These are phyloP conservation scores for Pollenia griseotomentosa DNA, from an alignment of 2,888 invertebrate species.

Conservation along the genomic window DNA sequence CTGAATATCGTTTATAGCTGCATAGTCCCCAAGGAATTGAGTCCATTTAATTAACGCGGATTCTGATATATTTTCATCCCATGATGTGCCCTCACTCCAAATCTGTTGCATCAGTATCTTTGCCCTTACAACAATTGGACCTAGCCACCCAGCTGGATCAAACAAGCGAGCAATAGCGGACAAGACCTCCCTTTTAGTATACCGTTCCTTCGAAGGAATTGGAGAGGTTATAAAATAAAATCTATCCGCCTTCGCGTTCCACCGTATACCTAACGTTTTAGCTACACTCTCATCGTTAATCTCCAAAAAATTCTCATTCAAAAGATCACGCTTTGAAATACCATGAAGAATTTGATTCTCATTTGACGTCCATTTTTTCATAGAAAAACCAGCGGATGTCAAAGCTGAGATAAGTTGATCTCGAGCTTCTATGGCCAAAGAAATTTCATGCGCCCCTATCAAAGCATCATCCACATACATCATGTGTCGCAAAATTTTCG, in stretches of 20 bases:
- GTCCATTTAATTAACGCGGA: neutral
- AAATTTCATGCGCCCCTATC: constrained; percentile 56
- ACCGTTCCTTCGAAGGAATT: neutral
- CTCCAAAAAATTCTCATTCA: constrained; percentile 4
- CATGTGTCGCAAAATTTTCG: neutral
- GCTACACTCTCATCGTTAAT: constrained; percentile 1
- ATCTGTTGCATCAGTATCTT: constrained; percentile 27
- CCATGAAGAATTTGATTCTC: neutral
- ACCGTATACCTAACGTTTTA: constrained; percentile 13
- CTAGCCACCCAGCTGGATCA: constrained; percentile 23
- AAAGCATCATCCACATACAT: constrained; percentile 65
- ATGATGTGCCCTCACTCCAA: constrained; percentile 1
- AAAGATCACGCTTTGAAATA: neutral
- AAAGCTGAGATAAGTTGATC: constrained; percentile 45
- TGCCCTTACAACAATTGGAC: neutral
- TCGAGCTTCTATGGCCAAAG: constrained; percentile 31
- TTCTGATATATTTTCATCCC: constrained; percentile 1
- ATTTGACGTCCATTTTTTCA: constrained; percentile 24
- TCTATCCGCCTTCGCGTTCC: constrained; percentile 8
- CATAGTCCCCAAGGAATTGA: constrained; percentile 12
- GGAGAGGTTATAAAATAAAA: neutral
- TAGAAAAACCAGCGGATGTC: neutral
- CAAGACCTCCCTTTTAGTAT: constrained; percentile 3
- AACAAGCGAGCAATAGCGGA: constrained; percentile 19
- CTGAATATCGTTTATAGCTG: neutral